phyloP scores from a whole-genome alignment of 2,113 vertebrate species.

The Hippocampus barbouri region DNA sequence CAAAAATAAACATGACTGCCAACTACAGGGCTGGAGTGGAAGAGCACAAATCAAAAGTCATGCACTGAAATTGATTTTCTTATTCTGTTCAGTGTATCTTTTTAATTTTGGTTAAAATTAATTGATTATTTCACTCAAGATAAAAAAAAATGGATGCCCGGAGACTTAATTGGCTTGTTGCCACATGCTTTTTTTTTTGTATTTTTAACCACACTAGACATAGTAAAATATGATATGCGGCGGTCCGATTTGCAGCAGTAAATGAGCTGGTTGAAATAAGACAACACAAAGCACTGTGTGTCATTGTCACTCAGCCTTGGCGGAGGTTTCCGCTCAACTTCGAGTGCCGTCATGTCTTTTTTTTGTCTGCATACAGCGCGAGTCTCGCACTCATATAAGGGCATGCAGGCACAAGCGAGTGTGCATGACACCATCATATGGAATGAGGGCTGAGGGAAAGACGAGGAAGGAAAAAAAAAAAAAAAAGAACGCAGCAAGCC shows the following conservation, averaged over 20 bases:
- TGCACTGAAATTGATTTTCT: not conserved
- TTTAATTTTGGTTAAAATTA: not conserved
- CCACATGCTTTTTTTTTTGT: not conserved
- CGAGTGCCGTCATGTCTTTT: not conserved
- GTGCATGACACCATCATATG: slow-evolving; percentile 28
- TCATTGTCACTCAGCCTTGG: not conserved
- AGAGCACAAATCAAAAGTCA: too few species aligned
- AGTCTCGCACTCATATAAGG: slow-evolving; percentile 3
- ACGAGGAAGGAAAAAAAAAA: not conserved
- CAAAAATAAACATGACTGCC: too few species aligned
- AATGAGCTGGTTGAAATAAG: slow-evolving; percentile 3
- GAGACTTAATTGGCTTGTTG: too few species aligned
- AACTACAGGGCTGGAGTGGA: too few species aligned
- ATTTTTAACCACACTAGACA: not conserved
- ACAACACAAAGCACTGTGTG: not conserved
- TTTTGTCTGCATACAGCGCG: not conserved
- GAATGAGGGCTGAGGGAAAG: slow-evolving; percentile 48
- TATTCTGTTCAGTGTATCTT: not conserved
- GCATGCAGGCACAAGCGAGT: slow-evolving; percentile 12
- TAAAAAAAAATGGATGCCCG: not conserved
- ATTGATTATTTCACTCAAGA: not conserved
- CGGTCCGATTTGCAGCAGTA: not conserved
- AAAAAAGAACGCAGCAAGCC: slow-evolving; percentile 27
- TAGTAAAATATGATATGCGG: not conserved
- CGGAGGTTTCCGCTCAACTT: not conserved